Conservation (phyloP, 2,888 invertebrate species). For the Sminthurinus aureus region DNA sequence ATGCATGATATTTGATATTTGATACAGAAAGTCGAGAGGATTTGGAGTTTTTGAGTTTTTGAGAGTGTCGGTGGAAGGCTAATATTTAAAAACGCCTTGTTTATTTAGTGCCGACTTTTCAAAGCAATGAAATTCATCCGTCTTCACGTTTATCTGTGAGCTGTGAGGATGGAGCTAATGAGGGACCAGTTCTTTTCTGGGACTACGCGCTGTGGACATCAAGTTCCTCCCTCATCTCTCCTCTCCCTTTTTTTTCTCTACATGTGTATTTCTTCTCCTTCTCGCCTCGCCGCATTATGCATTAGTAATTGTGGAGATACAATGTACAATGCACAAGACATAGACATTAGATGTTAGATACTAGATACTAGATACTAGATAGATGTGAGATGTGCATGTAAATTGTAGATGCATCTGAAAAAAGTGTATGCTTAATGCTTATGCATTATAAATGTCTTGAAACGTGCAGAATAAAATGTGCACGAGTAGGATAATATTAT, state of each 20-base stretch:
- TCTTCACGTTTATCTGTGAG: slow-evolving; percentile 9
- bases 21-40: too few species aligned
- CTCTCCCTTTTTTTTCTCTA: neutral
- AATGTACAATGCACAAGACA: too few species aligned
- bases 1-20: too few species aligned
- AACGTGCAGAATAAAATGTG: too few species aligned
- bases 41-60: neutral
- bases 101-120: slow-evolving; percentile 37
- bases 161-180: slow-evolving; percentile 47
- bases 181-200: slow-evolving; percentile 56
- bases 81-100: slow-evolving; percentile 42
- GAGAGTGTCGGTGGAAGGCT: slow-evolving; percentile 23
- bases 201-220: slow-evolving; percentile 18
- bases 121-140: slow-evolving; percentile 24
- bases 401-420: too few species aligned
- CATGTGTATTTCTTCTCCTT: neutral
- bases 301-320: too few species aligned
- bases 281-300: neutral
- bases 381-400: too few species aligned
- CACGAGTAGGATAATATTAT: neutral
- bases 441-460: too few species aligned
- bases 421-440: too few species aligned
- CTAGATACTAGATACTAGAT: too few species aligned
- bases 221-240: slow-evolving; percentile 34
- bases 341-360: too few species aligned